phyloP scores from a whole-genome alignment of 2,797 vertebrate genomes.

The Arctocebus calabarensis region DNA sequence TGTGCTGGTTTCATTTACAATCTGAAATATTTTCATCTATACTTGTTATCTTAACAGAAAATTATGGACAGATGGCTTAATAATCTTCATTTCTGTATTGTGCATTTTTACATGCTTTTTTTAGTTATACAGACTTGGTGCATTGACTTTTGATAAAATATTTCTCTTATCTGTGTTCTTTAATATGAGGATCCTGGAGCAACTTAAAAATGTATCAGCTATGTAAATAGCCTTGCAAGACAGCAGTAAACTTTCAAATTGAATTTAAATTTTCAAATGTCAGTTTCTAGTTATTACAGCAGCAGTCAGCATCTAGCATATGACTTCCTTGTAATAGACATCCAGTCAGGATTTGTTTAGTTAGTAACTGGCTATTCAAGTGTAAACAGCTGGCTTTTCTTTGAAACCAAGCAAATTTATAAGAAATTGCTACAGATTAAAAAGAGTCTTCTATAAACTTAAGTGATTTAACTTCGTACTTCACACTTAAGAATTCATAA shows the following conservation, averaged over 20 bases:
- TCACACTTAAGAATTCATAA: slow-evolving; percentile 19
- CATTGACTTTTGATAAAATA: neutral
- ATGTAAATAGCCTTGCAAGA: neutral
- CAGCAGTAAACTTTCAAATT: neutral
- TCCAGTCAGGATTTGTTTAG: neutral
- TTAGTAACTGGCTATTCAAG: neutral
- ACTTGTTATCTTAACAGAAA: neutral
- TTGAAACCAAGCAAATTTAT: neutral
- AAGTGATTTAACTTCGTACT: neutral
- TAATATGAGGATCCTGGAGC: neutral
- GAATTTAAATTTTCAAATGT: neutral
- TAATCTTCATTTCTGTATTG: slow-evolving; percentile 26
- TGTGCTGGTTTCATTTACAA: too few species aligned
- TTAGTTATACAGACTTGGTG: neutral
- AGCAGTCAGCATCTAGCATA: neutral
- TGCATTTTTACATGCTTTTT: neutral
- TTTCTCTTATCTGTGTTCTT: neutral
- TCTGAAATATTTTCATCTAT: too few species aligned
- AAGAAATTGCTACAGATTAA: neutral
- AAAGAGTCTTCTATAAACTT: neutral
- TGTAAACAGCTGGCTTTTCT: neutral
- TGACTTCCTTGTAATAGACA: neutral
- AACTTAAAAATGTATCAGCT: neutral
- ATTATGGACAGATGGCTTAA: neutral
- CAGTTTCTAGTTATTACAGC: neutral